Conservation (phyloP, 1,140 invertebrate species). For the Drosophila subobscura region DNA sequence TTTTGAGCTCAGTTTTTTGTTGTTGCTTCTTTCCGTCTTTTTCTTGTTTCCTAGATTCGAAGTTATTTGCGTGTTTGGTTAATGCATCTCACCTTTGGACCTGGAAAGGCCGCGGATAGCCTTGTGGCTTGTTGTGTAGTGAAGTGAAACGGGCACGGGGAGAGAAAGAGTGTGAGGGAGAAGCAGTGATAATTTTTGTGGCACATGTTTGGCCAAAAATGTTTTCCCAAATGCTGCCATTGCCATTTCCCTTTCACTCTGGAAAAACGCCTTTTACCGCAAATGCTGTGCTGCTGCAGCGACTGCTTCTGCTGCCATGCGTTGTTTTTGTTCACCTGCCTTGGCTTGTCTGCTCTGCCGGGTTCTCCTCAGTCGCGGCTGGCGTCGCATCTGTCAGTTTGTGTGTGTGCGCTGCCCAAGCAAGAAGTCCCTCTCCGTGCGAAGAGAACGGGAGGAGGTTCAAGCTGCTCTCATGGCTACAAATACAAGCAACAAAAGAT, state of each 20-base stretch:
- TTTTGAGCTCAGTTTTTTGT: conserved; percentile 64
- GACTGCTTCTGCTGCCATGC: conserved; percentile 18
- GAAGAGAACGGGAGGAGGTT: conserved; percentile 25
- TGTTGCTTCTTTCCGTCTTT: conserved; percentile 20
- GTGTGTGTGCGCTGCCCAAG: conserved; percentile 46
- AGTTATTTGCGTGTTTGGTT: conserved; percentile 59
- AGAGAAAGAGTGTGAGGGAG: conserved; percentile 20
- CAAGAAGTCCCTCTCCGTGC: conserved; percentile 56
- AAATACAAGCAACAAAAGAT: conserved; percentile 60
- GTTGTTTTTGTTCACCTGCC: conserved; percentile 14
- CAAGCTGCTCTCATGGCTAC: conserved; percentile 62
- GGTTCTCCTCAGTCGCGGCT: conserved; percentile 23
- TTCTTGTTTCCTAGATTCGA: conserved; percentile 54
- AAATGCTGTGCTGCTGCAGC: conserved; percentile 14
- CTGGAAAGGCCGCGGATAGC: conserved; percentile 29
- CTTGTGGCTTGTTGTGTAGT: conserved; percentile 61
- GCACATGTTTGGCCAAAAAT: conserved; percentile 48
- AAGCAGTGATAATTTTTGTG: conserved; percentile 37
- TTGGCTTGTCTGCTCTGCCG: conserved; percentile 22
- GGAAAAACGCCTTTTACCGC: conserved; percentile 79
- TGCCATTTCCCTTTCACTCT: conserved; percentile 69
- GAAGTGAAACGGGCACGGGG: conserved; percentile 45
- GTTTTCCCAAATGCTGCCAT: conserved; percentile 22
- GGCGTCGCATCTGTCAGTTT: conserved; percentile 40
- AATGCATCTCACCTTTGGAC: conserved; percentile 73